A percentile compares a stretch with the other conserved stretches of the same genome.
Conservation (phyloP, 2,797 vertebrate species). For the Synanceia verrucosa region DNA sequence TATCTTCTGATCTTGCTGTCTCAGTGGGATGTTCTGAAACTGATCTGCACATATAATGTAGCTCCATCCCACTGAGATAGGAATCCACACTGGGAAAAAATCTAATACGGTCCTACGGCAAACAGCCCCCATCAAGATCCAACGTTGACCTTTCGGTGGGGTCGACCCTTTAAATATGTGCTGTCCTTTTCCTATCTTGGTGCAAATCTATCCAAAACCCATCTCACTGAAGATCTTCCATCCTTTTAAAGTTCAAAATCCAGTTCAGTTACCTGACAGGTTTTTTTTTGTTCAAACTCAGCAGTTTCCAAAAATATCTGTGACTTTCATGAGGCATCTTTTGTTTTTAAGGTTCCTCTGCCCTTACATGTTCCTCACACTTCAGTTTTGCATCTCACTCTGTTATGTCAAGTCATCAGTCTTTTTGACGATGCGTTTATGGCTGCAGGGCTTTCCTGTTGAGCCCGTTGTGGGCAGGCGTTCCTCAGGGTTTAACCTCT, state of each 20-base stretch:
- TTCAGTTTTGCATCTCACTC: background rate
- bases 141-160: constrained; percentile 22
- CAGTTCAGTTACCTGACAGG: background rate
- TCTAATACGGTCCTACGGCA: constrained; percentile 15
- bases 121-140: constrained; percentile 19
- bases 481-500: constrained; percentile 35
- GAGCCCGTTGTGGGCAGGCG: constrained; percentile 25
- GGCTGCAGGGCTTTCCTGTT: constrained; percentile 29
- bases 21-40: constrained; percentile 65
- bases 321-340: background rate
- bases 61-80: constrained; percentile 43
- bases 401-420: constrained; percentile 51
- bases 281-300: background rate
- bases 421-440: constrained; percentile 52
- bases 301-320: background rate
- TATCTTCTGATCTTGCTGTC: constrained; percentile 56
- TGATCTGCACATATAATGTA: constrained; percentile 62
- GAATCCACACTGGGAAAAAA: constrained; percentile 18
- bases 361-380: constrained; percentile 26
- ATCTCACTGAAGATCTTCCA: background rate
- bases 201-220: background rate
- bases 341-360: constrained; percentile 6
- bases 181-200: background rate
- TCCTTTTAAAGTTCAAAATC: background rate
- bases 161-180: background rate